Evolutionary conservation across 2,113 vertebrate genomes (phyloP), one percentile per base, ranked within the genome.

Genomic region (Camelus bactrianus): DNA sequence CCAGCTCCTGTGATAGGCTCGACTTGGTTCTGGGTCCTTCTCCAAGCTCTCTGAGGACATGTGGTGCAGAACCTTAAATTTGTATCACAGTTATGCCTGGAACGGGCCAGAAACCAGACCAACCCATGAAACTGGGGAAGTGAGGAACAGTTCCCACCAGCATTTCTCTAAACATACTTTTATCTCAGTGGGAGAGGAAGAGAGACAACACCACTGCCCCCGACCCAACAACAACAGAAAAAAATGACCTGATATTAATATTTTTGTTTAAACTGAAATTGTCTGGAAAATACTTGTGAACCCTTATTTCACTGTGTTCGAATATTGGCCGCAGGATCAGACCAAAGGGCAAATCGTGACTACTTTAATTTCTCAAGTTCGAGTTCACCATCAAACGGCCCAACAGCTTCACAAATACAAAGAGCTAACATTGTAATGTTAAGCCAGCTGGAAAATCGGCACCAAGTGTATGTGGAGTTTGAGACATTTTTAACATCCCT

Each of bases 281-380:
- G 77, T 60, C 42, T 75, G 60, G 32, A 42, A 81, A 93, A 22
- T 85, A 80, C 42, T 70, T 24, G 1, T 48, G 56, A 96, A 20
- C 38, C 52, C 52, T 30, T 48, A 58, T 46, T 87, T 75, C 30
- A 2, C 54, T 60, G 0, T 6, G 0, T 76, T 73, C 28, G 9
- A 75, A 19, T 64, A 75, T 60, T 79, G 58, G n/a, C 28, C 65
- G 15, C 62, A 77, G n/a, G 56, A 60, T 48, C 38, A 64, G 69
- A 65, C 42, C 17, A 89, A 88, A 81, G 10, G 24, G 64, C 65
- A 89, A 91, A 84, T 38, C 17, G n/a, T 12, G 8, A 6, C 54
- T 67, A 42, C 70, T 89, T 90, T 50, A 58, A 85, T 86, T 77
- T 93, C 65, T 50, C 75, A 93, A 86, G 79, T 86, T 30, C 84